Conservation (phyloP, 1,140 invertebrate species). For the Apis laboriosa region DNA sequence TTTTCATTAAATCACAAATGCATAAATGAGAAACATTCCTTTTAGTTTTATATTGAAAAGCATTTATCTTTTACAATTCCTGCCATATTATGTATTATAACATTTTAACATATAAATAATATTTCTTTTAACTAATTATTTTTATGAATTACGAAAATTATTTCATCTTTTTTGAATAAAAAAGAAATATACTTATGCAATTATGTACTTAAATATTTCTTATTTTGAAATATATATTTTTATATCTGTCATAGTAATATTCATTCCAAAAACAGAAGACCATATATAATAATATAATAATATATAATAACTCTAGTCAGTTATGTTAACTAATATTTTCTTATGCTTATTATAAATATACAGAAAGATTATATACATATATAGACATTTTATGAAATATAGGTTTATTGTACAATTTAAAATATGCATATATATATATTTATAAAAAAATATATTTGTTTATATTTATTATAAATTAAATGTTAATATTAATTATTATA, state of each 20-base stretch:
- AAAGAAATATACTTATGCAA: background rate
- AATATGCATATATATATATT: constrained; percentile 5
- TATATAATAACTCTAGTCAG: constrained; percentile 9
- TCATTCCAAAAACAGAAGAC: background rate
- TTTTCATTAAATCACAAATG: background rate
- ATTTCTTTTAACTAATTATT: background rate
- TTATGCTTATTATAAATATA: background rate
- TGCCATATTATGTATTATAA: constrained; percentile 26
- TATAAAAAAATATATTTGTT: constrained; percentile 14
- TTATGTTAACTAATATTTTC: constrained; percentile 11
- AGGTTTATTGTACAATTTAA: background rate
- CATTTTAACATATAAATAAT: background rate
- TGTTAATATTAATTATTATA: background rate
- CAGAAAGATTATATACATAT: background rate
- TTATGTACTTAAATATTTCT: background rate
- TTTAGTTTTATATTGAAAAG: background rate
- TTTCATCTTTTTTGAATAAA: background rate
- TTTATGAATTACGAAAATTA: background rate
- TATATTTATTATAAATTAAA: background rate
- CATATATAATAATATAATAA: background rate
- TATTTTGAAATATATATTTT: background rate
- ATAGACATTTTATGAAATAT: background rate
- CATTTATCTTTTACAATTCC: constrained; percentile 15
- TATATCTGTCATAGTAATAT: background rate
- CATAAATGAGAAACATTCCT: background rate